Evolutionary conservation across 2,113 vertebrate species (phyloP).

Genomic region (Hypomesus transpacificus): DNA sequence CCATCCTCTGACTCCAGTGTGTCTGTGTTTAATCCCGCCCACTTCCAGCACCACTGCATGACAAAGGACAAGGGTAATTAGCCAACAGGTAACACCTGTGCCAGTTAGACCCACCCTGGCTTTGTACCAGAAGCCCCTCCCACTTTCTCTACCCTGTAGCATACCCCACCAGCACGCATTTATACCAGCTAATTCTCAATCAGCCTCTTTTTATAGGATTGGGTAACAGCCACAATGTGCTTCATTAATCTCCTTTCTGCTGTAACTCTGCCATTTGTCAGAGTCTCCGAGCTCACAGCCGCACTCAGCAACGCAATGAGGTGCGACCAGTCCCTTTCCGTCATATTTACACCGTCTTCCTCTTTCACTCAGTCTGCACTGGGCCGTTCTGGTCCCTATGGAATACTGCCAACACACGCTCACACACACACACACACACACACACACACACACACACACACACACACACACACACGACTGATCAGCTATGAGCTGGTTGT

Average conservation of each 20-base stretch:
- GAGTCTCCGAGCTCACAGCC: background rate
- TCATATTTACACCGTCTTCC: too few species aligned
- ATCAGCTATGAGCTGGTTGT: conserved; percentile 3
- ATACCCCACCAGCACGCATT: background rate
- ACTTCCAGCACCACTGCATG: too few species aligned
- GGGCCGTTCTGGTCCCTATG: background rate
- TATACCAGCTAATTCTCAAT: conserved; percentile 17
- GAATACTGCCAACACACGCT: background rate
- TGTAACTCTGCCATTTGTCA: background rate
- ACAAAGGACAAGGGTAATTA: too few species aligned
- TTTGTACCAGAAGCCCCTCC: too few species aligned
- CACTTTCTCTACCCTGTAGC: too few species aligned
- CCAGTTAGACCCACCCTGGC: too few species aligned
- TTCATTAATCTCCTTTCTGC: conserved; percentile 24
- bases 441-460: background rate
- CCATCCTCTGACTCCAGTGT: too few species aligned
- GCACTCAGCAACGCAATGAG: background rate
- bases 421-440: conserved; percentile 2
- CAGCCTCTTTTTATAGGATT: conserved; percentile 25
- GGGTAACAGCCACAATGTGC: conserved; percentile 14
- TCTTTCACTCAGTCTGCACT: too few species aligned
- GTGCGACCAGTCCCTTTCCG: background rate
- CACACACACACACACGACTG: background rate
- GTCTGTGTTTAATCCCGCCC: too few species aligned
- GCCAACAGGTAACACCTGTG: too few species aligned